A percentile compares a stretch with the other conserved stretches of the same genome.
Conservation (phyloP, 2,113 vertebrate genomes). For the Microcebus tavaratra region DNA sequence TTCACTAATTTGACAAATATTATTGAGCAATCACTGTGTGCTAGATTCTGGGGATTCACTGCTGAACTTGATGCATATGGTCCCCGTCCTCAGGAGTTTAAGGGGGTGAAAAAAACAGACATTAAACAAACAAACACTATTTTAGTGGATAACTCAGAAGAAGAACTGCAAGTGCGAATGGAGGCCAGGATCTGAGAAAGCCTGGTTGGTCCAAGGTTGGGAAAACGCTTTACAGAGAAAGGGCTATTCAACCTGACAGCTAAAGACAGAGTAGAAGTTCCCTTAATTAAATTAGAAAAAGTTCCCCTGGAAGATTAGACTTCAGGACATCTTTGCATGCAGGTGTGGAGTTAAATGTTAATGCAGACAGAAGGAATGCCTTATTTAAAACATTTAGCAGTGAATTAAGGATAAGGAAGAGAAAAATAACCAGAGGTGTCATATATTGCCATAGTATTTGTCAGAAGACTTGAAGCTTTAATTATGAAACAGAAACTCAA, state of each 20-base stretch:
- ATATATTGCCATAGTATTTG: not conserved
- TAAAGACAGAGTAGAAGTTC: not conserved
- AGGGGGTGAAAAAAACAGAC: not conserved
- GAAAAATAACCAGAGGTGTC: slow-evolving; percentile 25
- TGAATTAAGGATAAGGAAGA: not conserved
- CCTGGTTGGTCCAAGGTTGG: not conserved
- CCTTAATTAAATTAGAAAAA: not conserved
- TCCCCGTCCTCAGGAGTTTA: not conserved
- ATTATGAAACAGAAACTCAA: slow-evolving; percentile 33
- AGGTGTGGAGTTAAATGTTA: not conserved
- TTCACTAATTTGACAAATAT: not conserved
- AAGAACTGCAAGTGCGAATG: not conserved
- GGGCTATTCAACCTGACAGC: not conserved
- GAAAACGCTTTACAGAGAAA: not conserved
- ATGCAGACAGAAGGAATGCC: not conserved
- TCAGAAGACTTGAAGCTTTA: not conserved
- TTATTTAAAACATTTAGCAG: not conserved
- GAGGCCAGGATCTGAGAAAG: not conserved
- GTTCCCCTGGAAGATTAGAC: not conserved
- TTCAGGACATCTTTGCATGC: not conserved
- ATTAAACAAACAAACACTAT: not conserved
- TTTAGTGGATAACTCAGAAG: not conserved
- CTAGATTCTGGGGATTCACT: not conserved
- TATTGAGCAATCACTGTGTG: not conserved
- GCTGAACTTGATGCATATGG: not conserved